phyloP scores from a whole-genome alignment of 1,140 invertebrate species.

The Caerostris extrusa region DNA sequence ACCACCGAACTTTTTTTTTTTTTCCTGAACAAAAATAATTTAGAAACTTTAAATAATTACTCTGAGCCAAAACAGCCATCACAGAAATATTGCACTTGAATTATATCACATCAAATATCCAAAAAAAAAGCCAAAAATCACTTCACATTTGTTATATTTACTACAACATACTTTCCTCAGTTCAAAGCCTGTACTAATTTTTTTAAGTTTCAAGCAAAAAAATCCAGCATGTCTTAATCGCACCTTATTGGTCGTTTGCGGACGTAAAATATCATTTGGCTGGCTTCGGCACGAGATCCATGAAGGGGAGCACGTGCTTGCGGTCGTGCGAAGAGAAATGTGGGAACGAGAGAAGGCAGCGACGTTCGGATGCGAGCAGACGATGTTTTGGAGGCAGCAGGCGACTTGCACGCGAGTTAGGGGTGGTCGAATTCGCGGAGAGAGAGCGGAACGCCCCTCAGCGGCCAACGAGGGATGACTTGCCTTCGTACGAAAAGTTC shows the following conservation, averaged over 20 bases:
- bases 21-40: background rate
- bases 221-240: background rate
- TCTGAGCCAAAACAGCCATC: background rate
- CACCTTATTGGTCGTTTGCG: background rate
- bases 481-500: background rate
- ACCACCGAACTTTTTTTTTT: too few species aligned
- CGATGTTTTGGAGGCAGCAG: slow-evolving; percentile 75
- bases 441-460: slow-evolving; percentile 74
- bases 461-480: slow-evolving; percentile 33
- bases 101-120: background rate
- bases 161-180: too few species aligned
- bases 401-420: slow-evolving; percentile 69
- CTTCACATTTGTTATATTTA: background rate
- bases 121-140: background rate
- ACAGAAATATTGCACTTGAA: slow-evolving; percentile 1
- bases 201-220: too few species aligned
- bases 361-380: slow-evolving; percentile 63
- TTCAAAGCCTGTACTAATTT: too few species aligned
- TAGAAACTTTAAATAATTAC: background rate
- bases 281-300: background rate
- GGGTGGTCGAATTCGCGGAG: slow-evolving; percentile 41
- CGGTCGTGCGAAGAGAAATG: slow-evolving; percentile 34
- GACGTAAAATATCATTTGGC: background rate
- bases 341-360: slow-evolving; percentile 4
- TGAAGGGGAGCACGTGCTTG: slow-evolving; percentile 28